Conservation (phyloP, 2,113 vertebrate species). For the Mobula hypostoma region DNA sequence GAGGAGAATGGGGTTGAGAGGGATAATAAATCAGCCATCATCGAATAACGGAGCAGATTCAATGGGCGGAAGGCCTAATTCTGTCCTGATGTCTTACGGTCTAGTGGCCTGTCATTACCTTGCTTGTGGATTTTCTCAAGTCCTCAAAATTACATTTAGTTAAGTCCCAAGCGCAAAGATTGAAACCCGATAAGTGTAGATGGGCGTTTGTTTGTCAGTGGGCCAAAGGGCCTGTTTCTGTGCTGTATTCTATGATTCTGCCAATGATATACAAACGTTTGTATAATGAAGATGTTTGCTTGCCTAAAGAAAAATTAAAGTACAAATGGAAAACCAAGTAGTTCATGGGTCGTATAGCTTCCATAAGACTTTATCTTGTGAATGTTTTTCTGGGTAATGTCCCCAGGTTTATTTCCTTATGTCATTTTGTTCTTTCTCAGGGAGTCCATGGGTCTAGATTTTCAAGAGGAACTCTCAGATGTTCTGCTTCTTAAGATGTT, state of each 20-base stretch:
- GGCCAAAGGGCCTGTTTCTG: too few species aligned
- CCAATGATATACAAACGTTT: too few species aligned
- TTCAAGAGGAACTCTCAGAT: conserved; percentile 87
- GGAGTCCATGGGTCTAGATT: conserved; percentile 71
- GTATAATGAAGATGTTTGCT: not conserved
- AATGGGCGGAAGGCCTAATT: too few species aligned
- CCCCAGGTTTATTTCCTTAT: not conserved
- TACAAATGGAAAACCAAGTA: not conserved
- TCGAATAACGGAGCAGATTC: too few species aligned
- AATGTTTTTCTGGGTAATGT: not conserved
- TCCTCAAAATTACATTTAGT: not conserved
- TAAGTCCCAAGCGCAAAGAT: not conserved
- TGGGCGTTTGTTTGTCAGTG: too few species aligned
- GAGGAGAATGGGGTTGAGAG: too few species aligned
- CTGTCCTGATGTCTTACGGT: too few species aligned
- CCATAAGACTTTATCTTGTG: not conserved
- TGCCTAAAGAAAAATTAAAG: not conserved
- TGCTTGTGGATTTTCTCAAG: not conserved
- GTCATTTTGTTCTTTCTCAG: conserved; percentile 50
- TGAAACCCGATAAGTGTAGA: too few species aligned
- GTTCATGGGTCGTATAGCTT: not conserved
- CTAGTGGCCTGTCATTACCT: not conserved
- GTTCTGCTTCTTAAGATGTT: conserved; percentile 86
- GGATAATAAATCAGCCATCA: too few species aligned
- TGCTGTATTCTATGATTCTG: too few species aligned